Percentiles rank a stretch among this genome's conserved stretches.
Conservation (phyloP, 1,140 invertebrate genomes). For the Trachelipus rathkii region DNA sequence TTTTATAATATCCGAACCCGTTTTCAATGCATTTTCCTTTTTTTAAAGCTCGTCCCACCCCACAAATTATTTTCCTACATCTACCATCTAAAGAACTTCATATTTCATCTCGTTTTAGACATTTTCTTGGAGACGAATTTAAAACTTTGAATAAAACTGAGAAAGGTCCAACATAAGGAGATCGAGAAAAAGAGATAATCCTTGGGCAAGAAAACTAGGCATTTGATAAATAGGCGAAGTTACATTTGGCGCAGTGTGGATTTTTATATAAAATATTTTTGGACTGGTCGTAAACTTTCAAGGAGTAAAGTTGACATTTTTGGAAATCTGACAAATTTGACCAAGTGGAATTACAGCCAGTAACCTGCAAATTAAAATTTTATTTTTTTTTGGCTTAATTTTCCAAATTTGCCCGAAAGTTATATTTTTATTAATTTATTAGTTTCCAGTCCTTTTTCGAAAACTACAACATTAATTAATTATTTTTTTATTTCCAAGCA, state of each 20-base stretch:
- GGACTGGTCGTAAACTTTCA: neutral
- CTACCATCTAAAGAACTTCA: slow-evolving; percentile 33
- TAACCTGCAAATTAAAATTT: too few species aligned
- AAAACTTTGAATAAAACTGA: neutral
- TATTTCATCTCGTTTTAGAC: slow-evolving; percentile 36
- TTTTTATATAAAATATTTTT: slow-evolving; percentile 49
- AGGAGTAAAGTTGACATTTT: slow-evolving; percentile 38
- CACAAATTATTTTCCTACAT: slow-evolving; percentile 30
- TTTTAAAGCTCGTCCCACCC: too few species aligned
- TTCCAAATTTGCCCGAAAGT: too few species aligned
- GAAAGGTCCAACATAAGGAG: neutral
- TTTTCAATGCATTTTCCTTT: too few species aligned
- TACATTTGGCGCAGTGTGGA: slow-evolving; percentile 51
- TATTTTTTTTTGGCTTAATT: too few species aligned
- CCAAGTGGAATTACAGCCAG: slow-evolving; percentile 33
- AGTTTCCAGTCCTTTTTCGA: too few species aligned
- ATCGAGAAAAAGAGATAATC: neutral
- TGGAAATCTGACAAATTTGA: slow-evolving; percentile 29
- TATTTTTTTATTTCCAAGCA: too few species aligned
- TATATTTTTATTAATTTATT: too few species aligned
- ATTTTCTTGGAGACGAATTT: neutral
- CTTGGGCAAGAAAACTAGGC: neutral
- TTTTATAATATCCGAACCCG: neutral
- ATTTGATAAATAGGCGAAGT: slow-evolving; percentile 30
- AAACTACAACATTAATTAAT: too few species aligned